Evolutionary conservation across 2,113 vertebrate species (phyloP).

Genomic region (Lagopus muta): DNA sequence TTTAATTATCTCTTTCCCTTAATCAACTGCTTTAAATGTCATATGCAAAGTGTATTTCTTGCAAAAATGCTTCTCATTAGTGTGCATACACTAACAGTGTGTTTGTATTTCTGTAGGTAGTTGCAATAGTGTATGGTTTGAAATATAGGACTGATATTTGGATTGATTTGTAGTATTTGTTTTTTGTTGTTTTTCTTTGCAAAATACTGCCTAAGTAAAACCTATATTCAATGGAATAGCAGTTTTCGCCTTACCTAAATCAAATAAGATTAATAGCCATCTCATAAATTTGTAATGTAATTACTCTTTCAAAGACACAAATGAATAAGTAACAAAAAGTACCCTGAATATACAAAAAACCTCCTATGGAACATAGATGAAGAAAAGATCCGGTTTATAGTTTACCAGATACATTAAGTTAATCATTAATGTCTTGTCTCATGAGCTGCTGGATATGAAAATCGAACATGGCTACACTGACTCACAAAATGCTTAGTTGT

Average conservation of each 20-base stretch:
- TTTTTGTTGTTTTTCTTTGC: constrained; percentile 16
- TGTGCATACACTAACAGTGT: neutral
- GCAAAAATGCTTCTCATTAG: constrained; percentile 62
- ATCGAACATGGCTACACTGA: neutral
- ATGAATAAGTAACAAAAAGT: neutral
- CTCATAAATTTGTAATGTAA: neutral
- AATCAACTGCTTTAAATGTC: constrained; percentile 78
- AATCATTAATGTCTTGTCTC: neutral
- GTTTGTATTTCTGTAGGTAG: constrained; percentile 12
- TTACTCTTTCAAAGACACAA: neutral
- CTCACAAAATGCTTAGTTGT: neutral
- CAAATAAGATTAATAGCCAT: neutral
- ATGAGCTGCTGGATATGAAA: neutral
- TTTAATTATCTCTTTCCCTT: constrained; percentile 73
- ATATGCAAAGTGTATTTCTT: constrained; percentile 76
- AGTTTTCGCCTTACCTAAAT: neutral
- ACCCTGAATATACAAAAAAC: neutral
- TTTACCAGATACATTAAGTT: neutral
- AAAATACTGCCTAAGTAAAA: constrained; percentile 23
- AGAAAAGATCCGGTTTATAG: neutral
- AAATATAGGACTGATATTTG: neutral
- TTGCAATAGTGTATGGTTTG: neutral
- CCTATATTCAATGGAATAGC: neutral
- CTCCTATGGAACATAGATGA: neutral
- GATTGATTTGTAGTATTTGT: constrained; percentile 12